These are phyloP conservation scores for Tribolium castaneum DNA, from an alignment of 1,140 invertebrate species.

Conservation along the genomic window DNA sequence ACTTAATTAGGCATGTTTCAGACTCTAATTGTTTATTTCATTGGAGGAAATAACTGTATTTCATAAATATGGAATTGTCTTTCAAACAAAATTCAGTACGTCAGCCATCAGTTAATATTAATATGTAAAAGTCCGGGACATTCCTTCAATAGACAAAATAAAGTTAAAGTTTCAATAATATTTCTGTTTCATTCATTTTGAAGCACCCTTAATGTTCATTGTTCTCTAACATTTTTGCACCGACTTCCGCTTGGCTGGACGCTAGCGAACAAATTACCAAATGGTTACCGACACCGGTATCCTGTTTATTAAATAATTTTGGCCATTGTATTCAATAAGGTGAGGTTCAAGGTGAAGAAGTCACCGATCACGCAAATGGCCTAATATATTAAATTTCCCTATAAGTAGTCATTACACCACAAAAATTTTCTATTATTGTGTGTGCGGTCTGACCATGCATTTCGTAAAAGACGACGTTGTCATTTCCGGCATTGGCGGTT, in stretches of 20 bases:
- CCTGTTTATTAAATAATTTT: not conserved
- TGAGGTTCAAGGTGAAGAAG: not conserved
- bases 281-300: not conserved
- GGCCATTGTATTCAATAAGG: not conserved
- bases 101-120: too few species aligned
- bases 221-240: not conserved
- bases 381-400: not conserved
- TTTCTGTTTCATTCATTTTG: too few species aligned
- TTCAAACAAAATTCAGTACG: too few species aligned
- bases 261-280: not conserved
- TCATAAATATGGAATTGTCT: too few species aligned
- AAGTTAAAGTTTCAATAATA: too few species aligned
- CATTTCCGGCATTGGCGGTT: conserved; percentile 63
- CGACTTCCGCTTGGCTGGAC: too few species aligned
- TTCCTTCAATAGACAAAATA: too few species aligned
- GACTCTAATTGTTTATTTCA: too few species aligned
- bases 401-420: not conserved
- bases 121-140: too few species aligned
- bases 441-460: not conserved
- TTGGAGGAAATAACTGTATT: too few species aligned
- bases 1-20: too few species aligned
- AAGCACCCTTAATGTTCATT: too few species aligned
- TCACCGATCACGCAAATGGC: not conserved
- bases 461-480: conserved; percentile 59
- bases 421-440: not conserved